Percentiles rank a stretch among this genome's conserved stretches.
phyloP scores from a whole-genome alignment of 2,888 invertebrate species.

The Caenorhabditis sp. region DNA sequence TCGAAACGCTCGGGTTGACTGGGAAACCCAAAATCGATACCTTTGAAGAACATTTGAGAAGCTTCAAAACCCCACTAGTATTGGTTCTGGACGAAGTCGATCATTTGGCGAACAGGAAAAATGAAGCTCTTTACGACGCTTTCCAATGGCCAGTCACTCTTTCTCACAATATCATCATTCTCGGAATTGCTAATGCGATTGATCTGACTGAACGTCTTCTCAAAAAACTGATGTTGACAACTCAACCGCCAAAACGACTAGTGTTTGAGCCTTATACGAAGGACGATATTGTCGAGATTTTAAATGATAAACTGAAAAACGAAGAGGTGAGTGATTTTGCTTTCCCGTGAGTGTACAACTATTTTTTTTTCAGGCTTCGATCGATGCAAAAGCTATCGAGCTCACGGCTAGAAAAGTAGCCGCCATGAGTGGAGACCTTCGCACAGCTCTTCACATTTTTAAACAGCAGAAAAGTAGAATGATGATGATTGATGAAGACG shows the following conservation, averaged over 20 bases:
- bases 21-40: constrained; percentile 40
- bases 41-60: constrained; percentile 39
- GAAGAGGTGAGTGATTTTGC: constrained; percentile 83
- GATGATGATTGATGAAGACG: neutral
- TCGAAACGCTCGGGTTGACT: constrained; percentile 45
- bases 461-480: constrained; percentile 75
- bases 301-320: constrained; percentile 88
- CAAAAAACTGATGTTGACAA: constrained; percentile 91
- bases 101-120: constrained; percentile 61
- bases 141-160: constrained; percentile 72
- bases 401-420: constrained; percentile 96
- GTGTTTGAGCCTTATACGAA: constrained; percentile 95
- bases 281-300: constrained; percentile 92
- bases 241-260: constrained; percentile 86
- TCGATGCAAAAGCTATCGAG: constrained; percentile 91
- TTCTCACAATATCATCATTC: constrained; percentile 63
- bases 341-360: neutral
- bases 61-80: constrained; percentile 46
- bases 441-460: constrained; percentile 95
- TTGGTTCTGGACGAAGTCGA: constrained; percentile 74
- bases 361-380: constrained; percentile 21
- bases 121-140: constrained; percentile 65
- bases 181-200: constrained; percentile 92
- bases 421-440: constrained; percentile 94
- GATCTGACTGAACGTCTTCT: constrained; percentile 94